Conservation (phyloP, 2,113 vertebrate genomes). For the Craseonycteris thonglongyai region DNA sequence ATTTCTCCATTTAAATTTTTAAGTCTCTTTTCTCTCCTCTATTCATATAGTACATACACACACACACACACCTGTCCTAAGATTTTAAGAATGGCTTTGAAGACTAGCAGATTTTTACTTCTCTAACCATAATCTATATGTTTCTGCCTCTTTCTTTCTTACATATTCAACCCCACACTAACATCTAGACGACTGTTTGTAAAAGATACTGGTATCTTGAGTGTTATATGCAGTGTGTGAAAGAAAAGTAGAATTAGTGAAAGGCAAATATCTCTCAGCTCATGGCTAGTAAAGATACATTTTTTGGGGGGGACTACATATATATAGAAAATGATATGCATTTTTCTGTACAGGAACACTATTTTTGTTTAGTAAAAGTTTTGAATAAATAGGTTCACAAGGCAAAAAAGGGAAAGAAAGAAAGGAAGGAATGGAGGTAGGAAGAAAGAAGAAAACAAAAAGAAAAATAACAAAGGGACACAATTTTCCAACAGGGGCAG, state of each 20-base stretch:
- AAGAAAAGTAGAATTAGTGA: slow-evolving; percentile 36
- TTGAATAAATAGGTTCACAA: slow-evolving; percentile 68
- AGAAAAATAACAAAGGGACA: slow-evolving; percentile 54
- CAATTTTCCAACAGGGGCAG: not conserved
- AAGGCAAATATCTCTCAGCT: slow-evolving; percentile 25
- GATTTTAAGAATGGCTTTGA: not conserved
- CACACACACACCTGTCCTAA: not conserved
- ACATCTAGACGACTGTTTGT: slow-evolving; percentile 36
- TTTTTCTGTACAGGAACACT: slow-evolving; percentile 34
- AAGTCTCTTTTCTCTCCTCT: not conserved
- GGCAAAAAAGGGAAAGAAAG: not conserved
- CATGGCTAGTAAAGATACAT: not conserved
- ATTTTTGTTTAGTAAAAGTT: slow-evolving; percentile 58
- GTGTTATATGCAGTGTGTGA: not conserved
- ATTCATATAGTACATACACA: not conserved
- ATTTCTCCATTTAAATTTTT: not conserved
- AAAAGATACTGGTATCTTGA: not conserved
- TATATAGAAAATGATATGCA: slow-evolving; percentile 28
- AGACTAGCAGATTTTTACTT: slow-evolving; percentile 28
- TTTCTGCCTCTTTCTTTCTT: not conserved
- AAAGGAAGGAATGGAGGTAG: not conserved
- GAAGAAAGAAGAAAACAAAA: not conserved
- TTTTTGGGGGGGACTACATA: not conserved
- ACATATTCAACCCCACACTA: not conserved
- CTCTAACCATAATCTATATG: slow-evolving; percentile 37